A percentile compares a stretch with the other conserved stretches of the same genome.
phyloP scores from a whole-genome alignment of 2,888 invertebrate genomes.

The Ernsta delagoae region DNA sequence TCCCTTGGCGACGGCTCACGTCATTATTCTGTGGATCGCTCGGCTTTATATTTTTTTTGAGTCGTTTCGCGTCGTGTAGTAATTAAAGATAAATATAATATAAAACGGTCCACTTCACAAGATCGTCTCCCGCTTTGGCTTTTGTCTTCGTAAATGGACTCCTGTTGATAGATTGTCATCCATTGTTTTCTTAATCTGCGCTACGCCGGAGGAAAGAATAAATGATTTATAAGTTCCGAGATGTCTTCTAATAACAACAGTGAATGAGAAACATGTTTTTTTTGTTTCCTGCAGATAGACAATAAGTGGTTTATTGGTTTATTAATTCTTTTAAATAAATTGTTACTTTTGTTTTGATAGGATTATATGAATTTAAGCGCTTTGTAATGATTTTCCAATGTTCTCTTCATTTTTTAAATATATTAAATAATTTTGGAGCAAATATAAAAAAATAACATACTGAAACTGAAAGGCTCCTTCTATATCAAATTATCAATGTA shows the following conservation, averaged over 20 bases:
- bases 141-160: conserved; percentile 77
- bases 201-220: conserved; percentile 67
- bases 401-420: too few species aligned
- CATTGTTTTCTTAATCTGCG: conserved; percentile 79
- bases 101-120: conserved; percentile 76
- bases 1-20: conserved; percentile 71
- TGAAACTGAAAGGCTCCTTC: too few species aligned
- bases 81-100: conserved; percentile 85
- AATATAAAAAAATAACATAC: too few species aligned
- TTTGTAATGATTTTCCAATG: too few species aligned
- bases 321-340: background rate
- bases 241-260: conserved; percentile 37
- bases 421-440: too few species aligned
- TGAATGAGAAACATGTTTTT: conserved; percentile 16
- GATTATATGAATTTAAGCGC: too few species aligned
- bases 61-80: conserved; percentile 65
- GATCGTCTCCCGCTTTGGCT: conserved; percentile 63
- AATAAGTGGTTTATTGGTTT: background rate
- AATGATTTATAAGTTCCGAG: conserved; percentile 74
- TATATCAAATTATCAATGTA: too few species aligned
- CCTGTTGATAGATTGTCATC: conserved; percentile 77
- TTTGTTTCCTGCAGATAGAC: background rate
- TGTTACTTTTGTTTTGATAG: too few species aligned
- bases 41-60: conserved; percentile 53
- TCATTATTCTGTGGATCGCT: conserved; percentile 70